Conservation (phyloP, 2,797 vertebrate species). For the Orestias chungarensis region DNA sequence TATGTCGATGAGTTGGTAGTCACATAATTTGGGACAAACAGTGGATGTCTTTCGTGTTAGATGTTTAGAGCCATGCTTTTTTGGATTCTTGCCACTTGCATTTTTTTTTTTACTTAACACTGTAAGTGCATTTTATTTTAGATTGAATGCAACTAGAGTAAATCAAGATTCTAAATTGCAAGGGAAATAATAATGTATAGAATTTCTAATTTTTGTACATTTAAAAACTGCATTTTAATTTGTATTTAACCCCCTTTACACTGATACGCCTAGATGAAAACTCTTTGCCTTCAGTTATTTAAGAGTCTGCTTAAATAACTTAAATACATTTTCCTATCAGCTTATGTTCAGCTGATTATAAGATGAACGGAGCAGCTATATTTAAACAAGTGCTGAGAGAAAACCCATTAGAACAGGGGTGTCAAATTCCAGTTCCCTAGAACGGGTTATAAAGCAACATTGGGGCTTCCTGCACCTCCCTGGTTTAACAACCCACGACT, state of each 20-base stretch:
- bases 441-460: background rate
- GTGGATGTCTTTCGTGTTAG: background rate
- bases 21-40: constrained; percentile 14
- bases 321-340: too few species aligned
- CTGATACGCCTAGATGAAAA: background rate
- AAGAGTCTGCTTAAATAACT: too few species aligned
- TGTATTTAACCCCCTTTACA: background rate
- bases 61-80: background rate
- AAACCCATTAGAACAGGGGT: background rate
- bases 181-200: background rate
- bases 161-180: background rate
- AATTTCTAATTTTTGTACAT: background rate
- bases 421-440: background rate
- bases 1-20: constrained; percentile 18
- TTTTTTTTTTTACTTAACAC: background rate
- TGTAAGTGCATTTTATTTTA: background rate
- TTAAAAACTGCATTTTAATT: background rate
- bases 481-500: too few species aligned
- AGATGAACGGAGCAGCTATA: background rate
- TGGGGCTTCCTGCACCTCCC: background rate
- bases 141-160: background rate
- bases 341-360: too few species aligned
- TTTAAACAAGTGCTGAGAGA: background rate
- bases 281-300: background rate
- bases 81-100: background rate